Base-by-base conservation (phyloP, 2,888 invertebrate genomes). In the Agrochola lota region DNA sequence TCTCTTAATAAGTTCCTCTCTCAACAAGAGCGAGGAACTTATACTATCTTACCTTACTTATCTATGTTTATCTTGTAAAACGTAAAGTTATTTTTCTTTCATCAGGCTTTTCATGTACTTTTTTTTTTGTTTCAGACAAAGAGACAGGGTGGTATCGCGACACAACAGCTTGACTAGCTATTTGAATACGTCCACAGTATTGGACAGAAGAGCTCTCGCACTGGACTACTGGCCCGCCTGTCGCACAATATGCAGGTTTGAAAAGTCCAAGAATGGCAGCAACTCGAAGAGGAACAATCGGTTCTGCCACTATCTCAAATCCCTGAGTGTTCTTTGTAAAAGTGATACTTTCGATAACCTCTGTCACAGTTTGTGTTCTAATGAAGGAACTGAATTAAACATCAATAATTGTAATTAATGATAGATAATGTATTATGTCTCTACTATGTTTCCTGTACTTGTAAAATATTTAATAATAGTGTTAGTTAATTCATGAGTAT, bases 281-380 rank as follows among this genome's bases (percentile, higher is more conserved):
- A 97, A 97, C 88, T 95, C 92, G 2, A 98, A 98, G 91, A 97
- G 98, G 80, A 97, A 98, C 81, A 98, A 98, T 90, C 97, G 98
- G 76, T 98, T 98, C 94, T 98, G 98, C 94, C 98, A 98, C 93
- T 98, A 98, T 94, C 96, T 98, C n/a, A 97, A 97, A 86, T 97
- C 97, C 70, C 92, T 97, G 77, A 97, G 96, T 90, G 91, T 96
- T 66, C 94, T 95, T 78, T 97, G 97, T 86, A 97, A 95, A 87
- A 96, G 94, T 87, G 95, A 97, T 43, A 90, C 94, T 59, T 97
- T 97, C 81, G 97, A 97, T 87, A 93, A 92, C 63, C 95, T 97
- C 73, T 95, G 97, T 87, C 91, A 94, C 75, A 95, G 96, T 85
- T 92, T 97, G 77, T 88, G 83, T 85, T 80, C 87, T 85, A 85